Evolutionary conservation across 2,888 invertebrate genomes (phyloP).

Genomic region (Drosophila colorata): DNA sequence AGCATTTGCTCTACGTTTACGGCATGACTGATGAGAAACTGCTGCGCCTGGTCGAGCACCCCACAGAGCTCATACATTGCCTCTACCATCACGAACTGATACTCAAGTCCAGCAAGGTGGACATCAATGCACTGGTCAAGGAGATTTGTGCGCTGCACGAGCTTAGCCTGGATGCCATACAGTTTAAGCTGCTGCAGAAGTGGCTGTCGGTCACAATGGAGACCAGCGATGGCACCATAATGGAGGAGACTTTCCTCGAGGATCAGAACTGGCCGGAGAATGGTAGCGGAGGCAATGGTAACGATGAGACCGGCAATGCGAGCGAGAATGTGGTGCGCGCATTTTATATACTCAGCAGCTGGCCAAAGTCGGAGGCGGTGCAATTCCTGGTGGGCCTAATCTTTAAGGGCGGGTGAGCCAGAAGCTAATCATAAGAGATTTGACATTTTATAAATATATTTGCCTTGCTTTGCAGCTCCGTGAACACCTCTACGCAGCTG

Average conservation of each 20-base stretch:
- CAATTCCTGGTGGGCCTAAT: conserved; percentile 83
- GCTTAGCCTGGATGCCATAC: conserved; percentile 80
- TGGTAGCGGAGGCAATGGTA: conserved; percentile 21
- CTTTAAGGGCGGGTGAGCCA: conserved; percentile 82
- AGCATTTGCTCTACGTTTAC: conserved; percentile 83
- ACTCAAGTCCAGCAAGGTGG: conserved; percentile 80
- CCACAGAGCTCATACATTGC: conserved; percentile 81
- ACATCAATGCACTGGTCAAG: conserved; percentile 83
- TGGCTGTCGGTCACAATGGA: conserved; percentile 83
- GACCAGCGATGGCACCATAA: conserved; percentile 69
- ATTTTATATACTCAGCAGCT: conserved; percentile 84
- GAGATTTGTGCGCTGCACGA: conserved; percentile 83
- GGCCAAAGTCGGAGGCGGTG: conserved; percentile 82
- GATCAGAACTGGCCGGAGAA: conserved; percentile 73
- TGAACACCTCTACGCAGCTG: conserved; percentile 83
- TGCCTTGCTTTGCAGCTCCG: conserved; percentile 48
- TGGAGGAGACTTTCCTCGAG: conserved; percentile 84
- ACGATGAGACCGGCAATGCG: conserved; percentile 56
- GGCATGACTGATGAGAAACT: conserved; percentile 83
- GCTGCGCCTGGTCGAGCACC: conserved; percentile 82
- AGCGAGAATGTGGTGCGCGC: conserved; percentile 84
- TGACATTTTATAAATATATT: neutral
- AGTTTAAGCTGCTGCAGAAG: conserved; percentile 83
- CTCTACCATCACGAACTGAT: conserved; percentile 84
- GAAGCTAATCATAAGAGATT: neutral